phyloP scores from a whole-genome alignment of 1,140 invertebrate species.

The Gonioctena quinquepunctata region DNA sequence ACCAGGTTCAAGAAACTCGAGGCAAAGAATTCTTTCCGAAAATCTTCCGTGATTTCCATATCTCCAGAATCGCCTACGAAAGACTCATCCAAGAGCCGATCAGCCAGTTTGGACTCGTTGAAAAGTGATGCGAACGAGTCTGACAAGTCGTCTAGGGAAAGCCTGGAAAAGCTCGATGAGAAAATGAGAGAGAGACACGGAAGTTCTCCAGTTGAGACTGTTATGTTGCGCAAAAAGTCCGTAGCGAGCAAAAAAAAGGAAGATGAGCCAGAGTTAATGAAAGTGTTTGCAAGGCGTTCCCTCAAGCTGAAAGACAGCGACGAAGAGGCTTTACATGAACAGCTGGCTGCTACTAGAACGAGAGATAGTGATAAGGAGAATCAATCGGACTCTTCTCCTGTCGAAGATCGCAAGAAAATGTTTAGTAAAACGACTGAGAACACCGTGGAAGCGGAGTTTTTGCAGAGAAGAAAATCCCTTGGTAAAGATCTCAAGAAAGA shows the following conservation, averaged over 20 bases:
- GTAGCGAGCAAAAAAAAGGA: constrained; percentile 59
- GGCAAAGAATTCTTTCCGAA: constrained; percentile 1
- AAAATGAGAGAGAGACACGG: constrained; percentile 19
- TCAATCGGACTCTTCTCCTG: constrained; percentile 56
- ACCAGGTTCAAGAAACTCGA: constrained; percentile 29
- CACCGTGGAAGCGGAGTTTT: neutral
- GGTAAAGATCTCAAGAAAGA: constrained; percentile 45
- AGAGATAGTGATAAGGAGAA: constrained; percentile 57
- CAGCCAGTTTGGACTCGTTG: constrained; percentile 50
- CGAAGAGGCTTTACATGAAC: constrained; percentile 57
- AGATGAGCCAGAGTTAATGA: constrained; percentile 76
- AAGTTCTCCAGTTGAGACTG: constrained; percentile 39
- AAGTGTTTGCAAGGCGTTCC: constrained; percentile 77
- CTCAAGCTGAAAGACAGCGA: constrained; percentile 74
- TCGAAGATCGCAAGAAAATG: constrained; percentile 52
- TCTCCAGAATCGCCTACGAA: constrained; percentile 24
- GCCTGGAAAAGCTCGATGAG: constrained; percentile 38
- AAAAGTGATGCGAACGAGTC: constrained; percentile 25
- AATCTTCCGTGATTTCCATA: constrained; percentile 33
- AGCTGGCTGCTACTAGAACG: constrained; percentile 21
- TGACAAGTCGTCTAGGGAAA: constrained; percentile 39
- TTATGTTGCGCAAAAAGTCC: constrained; percentile 63
- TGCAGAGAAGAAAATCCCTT: constrained; percentile 13
- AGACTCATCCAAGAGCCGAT: constrained; percentile 37
- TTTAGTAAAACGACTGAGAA: constrained; percentile 46